A percentile compares a stretch with the other conserved stretches of the same genome.
phyloP scores from a whole-genome alignment of 2,888 invertebrate species.

The Lasioglossum pauxillum region DNA sequence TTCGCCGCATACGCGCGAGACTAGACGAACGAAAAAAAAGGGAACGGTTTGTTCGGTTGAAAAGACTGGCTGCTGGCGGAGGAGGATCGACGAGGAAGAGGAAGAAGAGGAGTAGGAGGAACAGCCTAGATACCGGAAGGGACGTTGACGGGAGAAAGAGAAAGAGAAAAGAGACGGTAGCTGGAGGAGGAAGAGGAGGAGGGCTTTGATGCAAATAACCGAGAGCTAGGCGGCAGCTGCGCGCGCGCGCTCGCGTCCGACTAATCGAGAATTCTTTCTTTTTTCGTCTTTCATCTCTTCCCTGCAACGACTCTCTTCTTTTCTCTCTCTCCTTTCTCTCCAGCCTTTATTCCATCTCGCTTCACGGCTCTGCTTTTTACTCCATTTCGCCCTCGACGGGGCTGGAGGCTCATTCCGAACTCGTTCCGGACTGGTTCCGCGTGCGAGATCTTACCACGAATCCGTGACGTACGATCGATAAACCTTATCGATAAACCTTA shows the following conservation, averaged over 20 bases:
- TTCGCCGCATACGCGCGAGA: slow-evolving; percentile 24
- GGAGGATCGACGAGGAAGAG: slow-evolving; percentile 5
- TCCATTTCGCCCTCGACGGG: neutral
- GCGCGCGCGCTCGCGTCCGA: slow-evolving; percentile 23
- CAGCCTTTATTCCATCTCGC: slow-evolving; percentile 8
- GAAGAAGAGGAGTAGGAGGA: neutral
- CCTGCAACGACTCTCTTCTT: neutral
- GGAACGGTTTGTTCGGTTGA: slow-evolving; percentile 28
- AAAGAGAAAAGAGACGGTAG: slow-evolving; percentile 9
- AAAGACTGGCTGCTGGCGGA: slow-evolving; percentile 32
- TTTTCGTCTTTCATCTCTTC: neutral
- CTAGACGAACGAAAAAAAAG: slow-evolving; percentile 16
- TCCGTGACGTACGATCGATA: neutral
- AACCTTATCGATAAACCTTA: neutral
- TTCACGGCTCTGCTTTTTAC: neutral
- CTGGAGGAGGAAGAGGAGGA: slow-evolving; percentile 20
- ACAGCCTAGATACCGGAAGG: slow-evolving; percentile 23
- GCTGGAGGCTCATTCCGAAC: neutral
- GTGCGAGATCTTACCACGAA: neutral
- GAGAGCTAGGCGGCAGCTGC: slow-evolving; percentile 41
- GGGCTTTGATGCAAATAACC: slow-evolving; percentile 53
- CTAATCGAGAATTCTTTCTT: slow-evolving; percentile 51
- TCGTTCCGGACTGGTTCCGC: neutral
- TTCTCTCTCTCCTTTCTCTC: neutral
- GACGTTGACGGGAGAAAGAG: slow-evolving; percentile 5